A percentile compares a stretch with the other conserved stretches of the same genome.
phyloP scores from a whole-genome alignment of 2,113 vertebrate genomes.

The Lepisosteus oculatus region DNA sequence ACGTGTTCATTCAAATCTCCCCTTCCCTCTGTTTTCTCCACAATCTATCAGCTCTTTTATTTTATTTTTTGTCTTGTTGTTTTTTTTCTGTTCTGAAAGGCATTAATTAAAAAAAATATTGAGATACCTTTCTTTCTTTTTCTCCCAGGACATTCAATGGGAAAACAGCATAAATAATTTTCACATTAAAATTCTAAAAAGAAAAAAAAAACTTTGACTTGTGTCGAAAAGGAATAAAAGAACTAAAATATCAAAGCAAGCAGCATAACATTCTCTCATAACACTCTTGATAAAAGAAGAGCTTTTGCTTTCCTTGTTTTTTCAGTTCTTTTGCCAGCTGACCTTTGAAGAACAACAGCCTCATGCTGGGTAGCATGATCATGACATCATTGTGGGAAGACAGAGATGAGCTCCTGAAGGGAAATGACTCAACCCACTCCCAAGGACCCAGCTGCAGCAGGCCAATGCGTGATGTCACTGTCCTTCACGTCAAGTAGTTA shows the following conservation, averaged over 20 bases:
- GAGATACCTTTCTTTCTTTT: too few relatives aligned
- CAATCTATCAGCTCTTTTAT: too few relatives aligned
- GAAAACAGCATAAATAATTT: constrained; percentile 28
- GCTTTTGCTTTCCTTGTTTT: constrained; percentile 3
- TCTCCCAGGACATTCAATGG: constrained; percentile 18
- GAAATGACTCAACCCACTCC: constrained; percentile 54
- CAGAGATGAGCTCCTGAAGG: constrained; percentile 40
- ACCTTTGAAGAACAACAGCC: constrained; percentile 31
- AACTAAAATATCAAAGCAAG: constrained; percentile 30
- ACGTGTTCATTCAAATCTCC: too few relatives aligned
- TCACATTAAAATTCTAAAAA: constrained; percentile 19
- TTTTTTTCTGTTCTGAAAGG: too few relatives aligned
- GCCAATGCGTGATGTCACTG: constrained; percentile 33
- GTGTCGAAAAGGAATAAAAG: constrained; percentile 31
- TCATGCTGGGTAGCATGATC: constrained; percentile 32
- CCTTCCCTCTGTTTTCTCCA: too few relatives aligned
- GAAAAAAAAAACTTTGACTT: constrained; percentile 28
- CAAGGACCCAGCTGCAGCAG: constrained; percentile 36
- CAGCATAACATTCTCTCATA: constrained; percentile 32
- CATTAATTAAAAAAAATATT: too few relatives aligned
- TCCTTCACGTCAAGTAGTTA: constrained; percentile 30
- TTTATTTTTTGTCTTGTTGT: too few relatives aligned
- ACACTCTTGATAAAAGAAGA: constrained; percentile 30
- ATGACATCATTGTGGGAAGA: constrained; percentile 53
- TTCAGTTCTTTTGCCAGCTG: constrained; percentile 30